Percentiles rank a stretch among this genome's conserved stretches.
phyloP scores from a whole-genome alignment of 1,140 invertebrate species.

The Cydia amplana region DNA sequence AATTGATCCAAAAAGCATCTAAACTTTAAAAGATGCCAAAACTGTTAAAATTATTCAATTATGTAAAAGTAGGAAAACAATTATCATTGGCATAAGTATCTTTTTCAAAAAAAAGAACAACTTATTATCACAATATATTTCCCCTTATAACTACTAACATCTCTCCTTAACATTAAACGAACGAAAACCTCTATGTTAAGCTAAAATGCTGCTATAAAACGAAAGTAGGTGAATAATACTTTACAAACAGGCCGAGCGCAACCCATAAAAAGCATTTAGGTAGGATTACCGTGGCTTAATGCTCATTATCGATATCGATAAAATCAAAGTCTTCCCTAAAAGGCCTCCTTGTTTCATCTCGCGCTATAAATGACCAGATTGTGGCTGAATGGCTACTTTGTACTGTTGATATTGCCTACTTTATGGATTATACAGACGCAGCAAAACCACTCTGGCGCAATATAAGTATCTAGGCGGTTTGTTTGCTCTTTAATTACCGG shows the following conservation, averaged over 20 bases:
- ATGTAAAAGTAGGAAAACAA: too few species aligned
- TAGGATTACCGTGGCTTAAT: conserved; percentile 5
- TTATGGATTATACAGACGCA: conserved; percentile 62
- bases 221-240: not conserved
- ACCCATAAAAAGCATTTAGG: conserved; percentile 8
- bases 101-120: too few species aligned
- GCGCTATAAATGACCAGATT: conserved; percentile 73
- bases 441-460: conserved; percentile 53
- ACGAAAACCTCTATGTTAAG: not conserved
- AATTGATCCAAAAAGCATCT: too few species aligned
- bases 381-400: conserved; percentile 70
- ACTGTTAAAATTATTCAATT: too few species aligned
- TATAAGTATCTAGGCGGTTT: not conserved
- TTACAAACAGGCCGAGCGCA: not conserved
- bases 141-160: not conserved
- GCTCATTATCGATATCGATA: conserved; percentile 47
- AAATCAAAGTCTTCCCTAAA: conserved; percentile 52
- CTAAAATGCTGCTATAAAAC: conserved; percentile 7
- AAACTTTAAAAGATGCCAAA: too few species aligned
- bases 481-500: conserved; percentile 39
- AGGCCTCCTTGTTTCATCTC: conserved; percentile 69
- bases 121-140: not conserved
- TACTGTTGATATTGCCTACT: conserved; percentile 66
- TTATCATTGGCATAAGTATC: too few species aligned
- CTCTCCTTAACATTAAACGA: not conserved